Evolutionary conservation across 1,140 invertebrate genomes (phyloP).

Genomic region (Hirudo medicinalis): DNA sequence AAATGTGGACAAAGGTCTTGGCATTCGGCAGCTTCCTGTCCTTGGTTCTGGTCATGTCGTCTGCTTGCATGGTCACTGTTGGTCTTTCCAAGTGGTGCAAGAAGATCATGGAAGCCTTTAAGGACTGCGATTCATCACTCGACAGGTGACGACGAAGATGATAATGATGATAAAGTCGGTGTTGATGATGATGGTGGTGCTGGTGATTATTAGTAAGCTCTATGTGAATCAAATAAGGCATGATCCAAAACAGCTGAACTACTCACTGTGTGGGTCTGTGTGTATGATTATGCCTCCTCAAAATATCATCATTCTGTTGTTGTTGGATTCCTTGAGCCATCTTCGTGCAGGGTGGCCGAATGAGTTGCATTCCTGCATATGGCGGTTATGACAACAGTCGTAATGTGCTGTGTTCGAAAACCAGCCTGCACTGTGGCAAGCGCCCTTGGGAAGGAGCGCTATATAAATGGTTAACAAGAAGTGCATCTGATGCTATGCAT

Average conservation of each 20-base stretch:
- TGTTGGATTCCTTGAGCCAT: not conserved
- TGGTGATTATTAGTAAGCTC: not conserved
- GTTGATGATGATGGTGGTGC: not conserved
- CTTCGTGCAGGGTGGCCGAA: too few relatives aligned
- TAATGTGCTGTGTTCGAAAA: too few relatives aligned
- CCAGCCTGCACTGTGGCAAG: too few relatives aligned
- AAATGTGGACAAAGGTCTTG: slow-evolving; percentile 11
- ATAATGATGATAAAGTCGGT: not conserved
- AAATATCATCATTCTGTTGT: too few relatives aligned
- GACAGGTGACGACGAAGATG: not conserved
- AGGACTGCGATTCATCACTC: not conserved
- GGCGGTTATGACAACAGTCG: too few relatives aligned
- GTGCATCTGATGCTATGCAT: too few relatives aligned
- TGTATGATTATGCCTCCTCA: too few relatives aligned
- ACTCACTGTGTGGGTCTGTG: not conserved
- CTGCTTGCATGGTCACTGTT: slow-evolving; percentile 11
- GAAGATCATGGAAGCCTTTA: not conserved
- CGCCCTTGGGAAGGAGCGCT: too few relatives aligned
- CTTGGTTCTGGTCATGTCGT: slow-evolving; percentile 2
- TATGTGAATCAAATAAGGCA: not conserved
- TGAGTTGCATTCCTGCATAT: too few relatives aligned
- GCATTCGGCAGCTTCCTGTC: not conserved
- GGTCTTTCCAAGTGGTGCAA: slow-evolving; percentile 18
- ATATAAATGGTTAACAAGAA: too few relatives aligned
- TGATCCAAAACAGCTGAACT: not conserved